Base-by-base conservation (phyloP, 37 sponge, comb jelly and placozoan species). In the Crambe crambe region DNA sequence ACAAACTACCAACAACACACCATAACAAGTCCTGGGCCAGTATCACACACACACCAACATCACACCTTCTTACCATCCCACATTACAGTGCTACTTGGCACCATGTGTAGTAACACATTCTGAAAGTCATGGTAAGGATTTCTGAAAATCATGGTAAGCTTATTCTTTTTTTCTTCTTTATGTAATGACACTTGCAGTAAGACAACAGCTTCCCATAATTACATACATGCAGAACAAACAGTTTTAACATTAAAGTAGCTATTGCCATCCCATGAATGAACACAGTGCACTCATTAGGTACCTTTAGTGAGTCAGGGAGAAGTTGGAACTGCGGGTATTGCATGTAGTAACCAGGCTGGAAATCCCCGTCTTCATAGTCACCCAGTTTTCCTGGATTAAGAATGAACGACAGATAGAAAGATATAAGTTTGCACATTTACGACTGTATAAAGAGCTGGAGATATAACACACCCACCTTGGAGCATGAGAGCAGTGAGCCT, bases 401-500 rank as follows among this genome's bases (percentile, higher is more conserved):
- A 22, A 73, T 61, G 25, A 61, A 27, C 25, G 63, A 20, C 18
- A 61, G 15, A 61, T 8, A 61, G 63, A 61, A 21, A 61, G 63
- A 61, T 12, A 62, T 62, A n/a, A 62, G 4, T 18, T 30, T 29
- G 30, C 26, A 30, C 22, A 62, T 20, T 56, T 21, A 12, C 6
- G 51, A 12, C 51, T 47, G 10, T 12, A 47, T 47, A 47, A 47
- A 15, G 6, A 47, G 51, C 51, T n/a, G n/a, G n/a, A n/a, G n/a
- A n/a, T n/a, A n/a, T n/a, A n/a, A n/a, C n/a, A n/a, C n/a, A 22
- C 35, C 10, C 51, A 79, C 87, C 87, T 82, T 91, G 92, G 31
- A 91, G 40, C 76, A 83, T 86, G 54, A 91, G 83, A 10, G 88
- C 87, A 18, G 82, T 79, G 9, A 91, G 87, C 36, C 87, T 34